Base-by-base conservation (phyloP, 1,140 invertebrate genomes). In the Hormaphis cornu region DNA sequence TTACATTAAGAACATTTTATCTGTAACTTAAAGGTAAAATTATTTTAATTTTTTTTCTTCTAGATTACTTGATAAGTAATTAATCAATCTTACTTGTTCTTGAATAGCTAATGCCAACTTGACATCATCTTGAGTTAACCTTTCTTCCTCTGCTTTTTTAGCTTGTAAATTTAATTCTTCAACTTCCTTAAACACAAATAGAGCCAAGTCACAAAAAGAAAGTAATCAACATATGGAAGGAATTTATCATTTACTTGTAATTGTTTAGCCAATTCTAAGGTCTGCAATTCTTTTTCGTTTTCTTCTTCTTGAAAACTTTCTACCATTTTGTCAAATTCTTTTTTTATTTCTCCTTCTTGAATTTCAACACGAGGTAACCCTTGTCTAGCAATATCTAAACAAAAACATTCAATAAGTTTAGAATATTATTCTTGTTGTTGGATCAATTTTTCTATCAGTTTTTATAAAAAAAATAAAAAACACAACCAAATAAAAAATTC, bases 261-360 rank as follows among this genome's bases (percentile, higher is more conserved):
- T 50, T 22, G 9, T 50, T 48, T 66, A 24, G 61, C 61, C 1
- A 66, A 1, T 8, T 66, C 28, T 8, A 66, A 66, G 35, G 9
- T 66, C 0, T 50, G 28, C 20, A 50, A n/a, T 8, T 66, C 61
- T 20, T 9, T 50, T 66, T 50, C 7, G 16, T 50, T 1, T 18
- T 35, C 18, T 33, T 66, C 61, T 66, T 35, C 7, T 30, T 24
- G 1, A 33, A 50, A 33, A 8, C 0, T 18, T 24, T 42, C 35
- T 50, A 12, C 3, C 44, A 66, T 50, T 5, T 50, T 9, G 16
- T 66, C 61, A 35, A 66, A 66, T 66, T 66, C 61, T 33, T 48
- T 48, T 46, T 22, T 46, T 16, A 66, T 35, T 46, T 48, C 61
- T 30, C 61, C 61, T 22, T 44, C 10, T 22, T 66, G 12, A 22